phyloP scores from a whole-genome alignment of 2,113 vertebrate species.

The Leuciscus idus region DNA sequence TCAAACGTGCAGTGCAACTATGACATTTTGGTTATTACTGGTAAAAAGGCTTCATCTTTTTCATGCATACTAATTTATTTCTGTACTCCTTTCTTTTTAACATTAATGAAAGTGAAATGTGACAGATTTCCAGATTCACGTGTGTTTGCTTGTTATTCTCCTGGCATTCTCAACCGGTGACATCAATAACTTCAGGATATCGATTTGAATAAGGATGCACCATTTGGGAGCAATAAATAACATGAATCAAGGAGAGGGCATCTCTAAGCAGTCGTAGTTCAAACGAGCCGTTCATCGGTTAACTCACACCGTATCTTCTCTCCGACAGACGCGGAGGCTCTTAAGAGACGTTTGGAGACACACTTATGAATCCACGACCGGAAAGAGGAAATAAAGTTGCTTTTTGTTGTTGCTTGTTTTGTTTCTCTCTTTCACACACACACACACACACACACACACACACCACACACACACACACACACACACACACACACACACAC shows the following conservation, averaged over 20 bases:
- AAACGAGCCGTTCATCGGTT: conserved; percentile 39
- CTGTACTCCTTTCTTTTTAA: neutral
- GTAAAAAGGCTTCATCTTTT: neutral
- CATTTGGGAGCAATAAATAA: conserved; percentile 59
- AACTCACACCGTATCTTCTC: conserved; percentile 37
- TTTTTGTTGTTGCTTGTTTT: conserved; percentile 7
- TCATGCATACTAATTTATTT: neutral
- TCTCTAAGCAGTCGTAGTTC: conserved; percentile 58
- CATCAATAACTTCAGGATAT: conserved; percentile 62
- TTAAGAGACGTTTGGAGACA: neutral
- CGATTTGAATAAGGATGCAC: conserved; percentile 62
- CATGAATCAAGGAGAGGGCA: conserved; percentile 57
- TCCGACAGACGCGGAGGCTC: neutral
- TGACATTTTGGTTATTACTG: neutral
- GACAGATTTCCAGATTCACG: neutral
- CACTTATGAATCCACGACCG: neutral
- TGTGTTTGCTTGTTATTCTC: conserved; percentile 44
- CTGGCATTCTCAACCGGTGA: conserved; percentile 52
- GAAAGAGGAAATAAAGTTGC: conserved; percentile 69
- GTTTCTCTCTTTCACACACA: conserved; percentile 41
- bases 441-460: too few relatives aligned
- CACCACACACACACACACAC: too few relatives aligned
- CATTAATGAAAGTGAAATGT: neutral
- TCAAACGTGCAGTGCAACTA: too few relatives aligned
- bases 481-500: too few relatives aligned